These are phyloP conservation scores for Drosophila willistoni DNA, from an alignment of 1,140 invertebrate genomes.

Conservation along the genomic window DNA sequence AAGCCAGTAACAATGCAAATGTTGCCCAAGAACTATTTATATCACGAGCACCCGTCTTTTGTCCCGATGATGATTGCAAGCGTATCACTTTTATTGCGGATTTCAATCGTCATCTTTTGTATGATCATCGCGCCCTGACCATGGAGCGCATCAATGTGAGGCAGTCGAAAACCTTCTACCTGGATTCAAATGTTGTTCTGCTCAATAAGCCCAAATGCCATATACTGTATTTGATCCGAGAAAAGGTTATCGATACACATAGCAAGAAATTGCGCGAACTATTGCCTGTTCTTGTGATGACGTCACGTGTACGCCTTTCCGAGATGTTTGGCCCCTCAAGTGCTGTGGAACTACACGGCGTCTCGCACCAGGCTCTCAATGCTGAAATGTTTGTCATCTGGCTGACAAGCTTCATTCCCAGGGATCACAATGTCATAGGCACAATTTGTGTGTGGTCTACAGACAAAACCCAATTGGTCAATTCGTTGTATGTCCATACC, in stretches of 20 bases:
- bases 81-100: conserved; percentile 60
- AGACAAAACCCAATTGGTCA: not conserved
- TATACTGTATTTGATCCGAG: conserved; percentile 56
- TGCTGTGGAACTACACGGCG: too few relatives aligned
- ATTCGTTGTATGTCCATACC: conserved; percentile 37
- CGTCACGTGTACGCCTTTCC: conserved; percentile 31
- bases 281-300: conserved; percentile 66
- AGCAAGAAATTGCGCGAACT: conserved; percentile 36
- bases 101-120: conserved; percentile 55
- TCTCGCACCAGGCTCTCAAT: not conserved
- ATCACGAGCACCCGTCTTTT: conserved; percentile 49
- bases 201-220: conserved; percentile 55
- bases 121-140: conserved; percentile 52
- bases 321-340: conserved; percentile 11
- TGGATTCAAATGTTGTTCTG: conserved; percentile 43
- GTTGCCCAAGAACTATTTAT: conserved; percentile 23
- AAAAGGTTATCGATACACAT: conserved; percentile 47
- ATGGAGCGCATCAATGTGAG: conserved; percentile 52
- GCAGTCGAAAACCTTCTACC: conserved; percentile 63
- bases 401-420: conserved; percentile 51
- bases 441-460: conserved; percentile 59
- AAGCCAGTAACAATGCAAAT: not conserved
- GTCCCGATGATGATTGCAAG: conserved; percentile 55
- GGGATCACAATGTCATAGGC: conserved; percentile 20
- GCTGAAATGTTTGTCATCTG: conserved; percentile 53